Conservation (phyloP, 2,797 vertebrate genomes). For the Platalea minor region DNA sequence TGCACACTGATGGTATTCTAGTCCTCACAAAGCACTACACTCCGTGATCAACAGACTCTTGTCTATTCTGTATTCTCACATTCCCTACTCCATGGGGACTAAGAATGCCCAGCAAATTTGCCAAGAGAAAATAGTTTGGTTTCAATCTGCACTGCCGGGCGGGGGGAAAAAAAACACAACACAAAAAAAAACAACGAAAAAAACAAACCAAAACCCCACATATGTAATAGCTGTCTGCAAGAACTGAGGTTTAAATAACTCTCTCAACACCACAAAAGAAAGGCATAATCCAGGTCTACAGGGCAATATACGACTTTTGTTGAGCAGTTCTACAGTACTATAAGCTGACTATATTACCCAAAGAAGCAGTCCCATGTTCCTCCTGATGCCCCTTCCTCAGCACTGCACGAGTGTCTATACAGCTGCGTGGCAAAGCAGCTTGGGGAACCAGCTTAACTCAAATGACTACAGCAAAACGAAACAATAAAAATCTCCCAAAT, state of each 20-base stretch:
- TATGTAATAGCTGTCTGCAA: background rate
- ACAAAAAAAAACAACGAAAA: too few relatives aligned
- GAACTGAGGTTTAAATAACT: background rate
- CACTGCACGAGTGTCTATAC: background rate
- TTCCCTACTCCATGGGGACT: background rate
- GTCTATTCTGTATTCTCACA: background rate
- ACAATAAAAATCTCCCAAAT: background rate
- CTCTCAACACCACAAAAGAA: background rate
- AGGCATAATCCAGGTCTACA: background rate
- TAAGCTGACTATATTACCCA: background rate
- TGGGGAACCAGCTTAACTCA: background rate
- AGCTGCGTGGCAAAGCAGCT: background rate
- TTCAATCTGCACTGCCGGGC: background rate
- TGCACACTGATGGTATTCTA: accelerated
- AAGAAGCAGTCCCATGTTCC: background rate
- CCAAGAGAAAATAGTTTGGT: background rate
- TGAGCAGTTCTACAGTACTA: background rate
- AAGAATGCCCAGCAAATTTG: background rate
- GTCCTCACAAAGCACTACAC: background rate
- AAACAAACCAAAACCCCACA: background rate
- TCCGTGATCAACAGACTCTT: background rate
- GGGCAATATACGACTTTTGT: background rate
- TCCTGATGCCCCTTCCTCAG: background rate
- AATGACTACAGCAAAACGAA: background rate
- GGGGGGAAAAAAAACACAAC: background rate